These are phyloP conservation scores for Hyles euphorbiae DNA, from an alignment of 1,140 invertebrate genomes.

Conservation along the genomic window DNA sequence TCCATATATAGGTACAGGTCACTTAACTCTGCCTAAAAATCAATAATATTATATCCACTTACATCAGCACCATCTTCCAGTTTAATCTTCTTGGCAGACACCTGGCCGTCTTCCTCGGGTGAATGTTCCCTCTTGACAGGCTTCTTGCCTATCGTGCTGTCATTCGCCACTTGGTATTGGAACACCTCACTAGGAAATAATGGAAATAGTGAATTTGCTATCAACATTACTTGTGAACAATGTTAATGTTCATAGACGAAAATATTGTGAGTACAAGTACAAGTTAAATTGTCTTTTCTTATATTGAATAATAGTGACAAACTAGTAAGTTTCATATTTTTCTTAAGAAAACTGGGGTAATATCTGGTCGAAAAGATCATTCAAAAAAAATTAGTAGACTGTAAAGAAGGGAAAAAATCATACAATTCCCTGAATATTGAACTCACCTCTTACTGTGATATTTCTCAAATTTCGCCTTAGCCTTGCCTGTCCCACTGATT, in stretches of 20 bases:
- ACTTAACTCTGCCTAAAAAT: no score
- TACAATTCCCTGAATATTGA: not conserved
- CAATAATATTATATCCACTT: constrained; percentile 33
- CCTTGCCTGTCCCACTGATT: constrained; percentile 92
- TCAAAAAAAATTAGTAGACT: no score
- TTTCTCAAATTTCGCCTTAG: constrained; percentile 92
- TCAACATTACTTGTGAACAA: no score
- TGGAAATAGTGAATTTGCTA: not conserved
- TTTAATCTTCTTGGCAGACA: constrained; percentile 51
- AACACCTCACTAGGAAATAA: constrained; percentile 42
- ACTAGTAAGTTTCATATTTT: no score
- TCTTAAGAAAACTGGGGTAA: no score
- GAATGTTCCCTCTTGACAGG: constrained; percentile 57
- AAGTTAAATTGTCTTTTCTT: no score
- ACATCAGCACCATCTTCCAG: constrained; percentile 38
- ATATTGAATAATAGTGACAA: no score
- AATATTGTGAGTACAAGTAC: no score
- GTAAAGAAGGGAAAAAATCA: no score
- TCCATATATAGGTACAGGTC: no score
- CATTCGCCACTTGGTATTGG: constrained; percentile 44
- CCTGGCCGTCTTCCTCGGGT: constrained; percentile 40
- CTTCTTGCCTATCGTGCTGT: constrained; percentile 60
- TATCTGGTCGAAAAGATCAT: no score
- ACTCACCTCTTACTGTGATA: constrained; percentile 87
- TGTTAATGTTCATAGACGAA: no score